Base-by-base conservation (phyloP, 2,888 invertebrate species). In the Strigamia maritima region DNA sequence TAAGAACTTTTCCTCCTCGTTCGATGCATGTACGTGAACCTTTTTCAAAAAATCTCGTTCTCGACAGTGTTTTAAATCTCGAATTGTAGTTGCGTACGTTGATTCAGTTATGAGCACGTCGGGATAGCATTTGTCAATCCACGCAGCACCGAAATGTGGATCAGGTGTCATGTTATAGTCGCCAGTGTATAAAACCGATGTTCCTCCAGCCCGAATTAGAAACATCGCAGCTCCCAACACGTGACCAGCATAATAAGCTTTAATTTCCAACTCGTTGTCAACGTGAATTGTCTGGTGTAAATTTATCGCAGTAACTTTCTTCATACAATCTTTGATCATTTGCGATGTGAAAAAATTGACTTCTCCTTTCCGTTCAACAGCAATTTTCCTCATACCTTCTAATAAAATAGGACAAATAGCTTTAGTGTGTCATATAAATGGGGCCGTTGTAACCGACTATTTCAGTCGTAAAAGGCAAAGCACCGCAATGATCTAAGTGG, bases 101-200 rank as follows among this genome's bases (percentile, higher is more conserved):
- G 98, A 97, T 87, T 99, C 99, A 0, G 97, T 94, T 83, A 99
- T 99, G 8, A 99, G 89, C 76, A 99, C 88, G 86, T 99, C 97
- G 0, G 99, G 99, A 54, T 95, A 90, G 84, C 98, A 98, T 87
- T 97, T 97, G 85, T 98, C 97, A 82, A 99, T 98, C 96, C 97
- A 97, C 0, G 99, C 99, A 4, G 98, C 97, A 0, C 99, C 99
- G 81, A 99, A 89, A 89, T 99, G 99, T 79, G 99, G 89, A 87
- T 99, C 99, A 0, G 99, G 98, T 0, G 99, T 99, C 98, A 99
- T 99, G 85, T 99, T 99, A 85, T 97, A 99, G 86, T 99, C 99
- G 16, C 99, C 98, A 0, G 99, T 99, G 84, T 99, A 99, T 0
- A 99, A 97, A 77, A 99, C 93, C 1, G 97, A 97, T 84, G 98